Conservation (phyloP, 2,888 invertebrate species). For the Ctena decussata region DNA sequence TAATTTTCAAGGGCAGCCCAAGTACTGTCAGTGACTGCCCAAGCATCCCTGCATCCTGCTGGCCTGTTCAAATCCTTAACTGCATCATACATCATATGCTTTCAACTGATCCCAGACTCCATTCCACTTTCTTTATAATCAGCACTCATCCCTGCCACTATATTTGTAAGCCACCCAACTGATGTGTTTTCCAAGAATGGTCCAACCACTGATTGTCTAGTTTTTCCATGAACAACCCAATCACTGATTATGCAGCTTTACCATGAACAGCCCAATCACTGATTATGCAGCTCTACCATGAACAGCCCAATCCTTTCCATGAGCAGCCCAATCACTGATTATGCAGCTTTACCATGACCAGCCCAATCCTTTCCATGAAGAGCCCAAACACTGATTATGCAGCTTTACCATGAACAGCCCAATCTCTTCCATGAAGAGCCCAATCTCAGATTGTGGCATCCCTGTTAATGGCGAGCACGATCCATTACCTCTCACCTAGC, state of each 20-base stretch:
- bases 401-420: not conserved
- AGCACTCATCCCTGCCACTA: no score
- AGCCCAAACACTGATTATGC: not conserved
- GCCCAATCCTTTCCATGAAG: not conserved
- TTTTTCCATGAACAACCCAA: not conserved
- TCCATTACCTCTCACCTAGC: not conserved
- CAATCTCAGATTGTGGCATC: not conserved
- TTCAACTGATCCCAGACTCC: no score
- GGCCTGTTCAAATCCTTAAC: no score
- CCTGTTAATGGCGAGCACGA: no score
- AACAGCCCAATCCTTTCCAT: not conserved
- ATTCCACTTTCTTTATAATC: no score
- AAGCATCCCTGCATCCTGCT: no score
- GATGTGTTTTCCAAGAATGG: no score
- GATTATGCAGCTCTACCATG: not conserved
- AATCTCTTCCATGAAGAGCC: not conserved
- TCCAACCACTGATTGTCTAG: no score
- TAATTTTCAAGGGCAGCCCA: no score
- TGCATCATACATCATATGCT: no score
- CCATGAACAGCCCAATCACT: not conserved
- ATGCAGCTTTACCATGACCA: not conserved
- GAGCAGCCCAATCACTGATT: not conserved
- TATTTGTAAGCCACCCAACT: no score
- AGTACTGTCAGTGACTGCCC: no score
- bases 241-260: not conserved